Percentiles rank a stretch among this genome's conserved stretches.
phyloP scores from a whole-genome alignment of 92 coral and sea anemone genomes.

The Isaurus tuberculatus region DNA sequence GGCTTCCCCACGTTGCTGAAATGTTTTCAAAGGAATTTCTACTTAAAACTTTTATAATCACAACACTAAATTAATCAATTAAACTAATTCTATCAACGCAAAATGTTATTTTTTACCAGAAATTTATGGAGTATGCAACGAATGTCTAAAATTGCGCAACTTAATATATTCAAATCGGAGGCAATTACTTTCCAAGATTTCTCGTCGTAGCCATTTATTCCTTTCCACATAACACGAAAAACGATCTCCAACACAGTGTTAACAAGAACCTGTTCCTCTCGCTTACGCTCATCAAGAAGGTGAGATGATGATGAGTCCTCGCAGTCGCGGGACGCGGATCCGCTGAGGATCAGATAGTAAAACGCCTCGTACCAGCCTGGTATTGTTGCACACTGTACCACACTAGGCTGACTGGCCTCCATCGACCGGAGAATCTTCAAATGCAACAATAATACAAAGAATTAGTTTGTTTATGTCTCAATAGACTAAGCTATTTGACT shows the following conservation, averaged over 20 bases:
- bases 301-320: background rate
- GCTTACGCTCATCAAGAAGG: slow-evolving; percentile 46
- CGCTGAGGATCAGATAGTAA: slow-evolving; percentile 64
- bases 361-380: slow-evolving; percentile 82
- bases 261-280: slow-evolving; percentile 62
- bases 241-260: slow-evolving; percentile 88
- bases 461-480: too few relatives aligned
- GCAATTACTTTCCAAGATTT: slow-evolving; percentile 85
- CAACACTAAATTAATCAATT: too few relatives aligned
- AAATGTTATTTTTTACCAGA: too few relatives aligned
- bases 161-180: background rate
- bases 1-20: slow-evolving; percentile 77
- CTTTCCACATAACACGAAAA: slow-evolving; percentile 91
- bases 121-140: too few relatives aligned
- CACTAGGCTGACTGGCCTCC: slow-evolving; percentile 72
- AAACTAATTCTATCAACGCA: too few relatives aligned
- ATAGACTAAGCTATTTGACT: too few relatives aligned
- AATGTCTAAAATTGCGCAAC: background rate
- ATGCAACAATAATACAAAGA: too few relatives aligned
- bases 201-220: slow-evolving; percentile 86
- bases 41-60: background rate
- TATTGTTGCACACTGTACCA: slow-evolving; percentile 62
- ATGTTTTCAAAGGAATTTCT: background rate
- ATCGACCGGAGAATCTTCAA: slow-evolving; percentile 77
- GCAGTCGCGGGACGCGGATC: background rate